Evolutionary conservation across 2,888 invertebrate species (phyloP).

Genomic region (Margaritifera margaritifera): DNA sequence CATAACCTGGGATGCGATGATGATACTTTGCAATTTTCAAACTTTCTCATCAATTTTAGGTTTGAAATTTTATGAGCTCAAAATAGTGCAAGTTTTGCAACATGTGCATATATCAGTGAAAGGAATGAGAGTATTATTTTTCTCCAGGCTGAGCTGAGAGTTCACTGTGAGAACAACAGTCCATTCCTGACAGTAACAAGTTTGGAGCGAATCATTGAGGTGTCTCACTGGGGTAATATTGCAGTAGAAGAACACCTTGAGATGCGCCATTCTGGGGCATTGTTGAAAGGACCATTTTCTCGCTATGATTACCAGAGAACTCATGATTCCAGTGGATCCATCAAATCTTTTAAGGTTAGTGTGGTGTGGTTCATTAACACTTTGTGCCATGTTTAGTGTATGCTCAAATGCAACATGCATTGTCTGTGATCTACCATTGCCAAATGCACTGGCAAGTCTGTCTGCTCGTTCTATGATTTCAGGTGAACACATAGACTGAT

Average conservation of each 20-base stretch:
- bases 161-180: slow-evolving; percentile 97
- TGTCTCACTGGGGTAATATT: slow-evolving; percentile 99
- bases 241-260: slow-evolving; percentile 96
- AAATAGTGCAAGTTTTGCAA: neutral
- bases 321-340: slow-evolving; percentile 88
- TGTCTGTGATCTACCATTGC: no score
- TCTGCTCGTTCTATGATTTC: neutral
- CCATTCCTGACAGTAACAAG: slow-evolving; percentile 95
- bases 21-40: no score
- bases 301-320: slow-evolving; percentile 98
- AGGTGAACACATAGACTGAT: neutral
- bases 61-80: neutral
- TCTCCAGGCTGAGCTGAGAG: slow-evolving; percentile 76
- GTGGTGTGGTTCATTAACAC: neutral
- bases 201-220: slow-evolving; percentile 90
- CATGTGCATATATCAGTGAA: neutral
- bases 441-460: no score
- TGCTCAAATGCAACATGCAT: no score
- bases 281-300: slow-evolving; percentile 94
- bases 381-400: no score
- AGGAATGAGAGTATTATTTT: neutral
- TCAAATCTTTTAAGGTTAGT: slow-evolving; percentile 89
- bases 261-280: slow-evolving; percentile 92
- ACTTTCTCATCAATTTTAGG: neutral
- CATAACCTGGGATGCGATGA: no score